Conservation (phyloP, 2,113 vertebrate genomes). For the Oryzias woworae region DNA sequence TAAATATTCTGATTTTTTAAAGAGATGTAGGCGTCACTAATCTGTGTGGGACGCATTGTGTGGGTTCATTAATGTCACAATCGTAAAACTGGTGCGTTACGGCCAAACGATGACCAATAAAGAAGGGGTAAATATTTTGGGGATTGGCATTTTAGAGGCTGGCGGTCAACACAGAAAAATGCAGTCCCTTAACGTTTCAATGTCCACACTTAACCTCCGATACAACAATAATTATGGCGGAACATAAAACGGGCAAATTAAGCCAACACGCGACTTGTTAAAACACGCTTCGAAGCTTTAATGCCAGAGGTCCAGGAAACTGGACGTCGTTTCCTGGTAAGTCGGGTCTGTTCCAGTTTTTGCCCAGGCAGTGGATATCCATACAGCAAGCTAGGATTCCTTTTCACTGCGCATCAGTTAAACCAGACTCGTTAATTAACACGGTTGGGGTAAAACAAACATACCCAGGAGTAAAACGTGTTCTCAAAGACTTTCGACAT, state of each 20-base stretch:
- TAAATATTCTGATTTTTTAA: no score
- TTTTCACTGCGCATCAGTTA: slow-evolving; percentile 15
- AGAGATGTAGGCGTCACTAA: neutral
- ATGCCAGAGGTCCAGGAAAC: neutral
- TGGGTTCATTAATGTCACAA: slow-evolving; percentile 1
- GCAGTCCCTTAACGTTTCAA: no score
- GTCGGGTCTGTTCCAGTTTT: slow-evolving; percentile 17
- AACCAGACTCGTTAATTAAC: neutral
- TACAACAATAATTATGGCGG: no score
- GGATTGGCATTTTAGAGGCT: no score
- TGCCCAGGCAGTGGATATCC: slow-evolving; percentile 13
- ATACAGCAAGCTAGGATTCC: slow-evolving; percentile 31
- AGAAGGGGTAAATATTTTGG: neutral
- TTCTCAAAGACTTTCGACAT: neutral
- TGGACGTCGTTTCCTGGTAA: neutral
- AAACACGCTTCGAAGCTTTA: neutral
- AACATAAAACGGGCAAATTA: no score
- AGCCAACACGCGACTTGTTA: no score
- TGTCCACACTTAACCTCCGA: no score
- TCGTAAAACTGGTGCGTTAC: neutral
- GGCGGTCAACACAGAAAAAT: no score
- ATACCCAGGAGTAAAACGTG: neutral
- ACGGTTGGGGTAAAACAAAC: neutral
- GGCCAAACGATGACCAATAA: neutral
- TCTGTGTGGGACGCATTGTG: neutral